Base-by-base conservation (phyloP, 2,113 vertebrate genomes). In the Columba janthina region DNA sequence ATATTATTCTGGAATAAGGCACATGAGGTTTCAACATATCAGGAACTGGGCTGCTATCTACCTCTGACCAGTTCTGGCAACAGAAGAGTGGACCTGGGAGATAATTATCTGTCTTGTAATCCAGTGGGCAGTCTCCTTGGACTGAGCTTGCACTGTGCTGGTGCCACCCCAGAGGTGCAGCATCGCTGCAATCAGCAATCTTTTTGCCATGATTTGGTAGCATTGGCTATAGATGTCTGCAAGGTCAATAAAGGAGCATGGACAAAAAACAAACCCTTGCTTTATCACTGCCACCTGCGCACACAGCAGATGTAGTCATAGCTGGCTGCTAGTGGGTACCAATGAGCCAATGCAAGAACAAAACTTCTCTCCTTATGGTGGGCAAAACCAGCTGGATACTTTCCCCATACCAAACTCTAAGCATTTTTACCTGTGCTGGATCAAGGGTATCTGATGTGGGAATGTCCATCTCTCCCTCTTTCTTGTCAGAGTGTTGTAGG, bases 61-160 rank as follows among this genome's bases (percentile, higher is more conserved):
- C 38, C 22, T 50, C 42, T 28, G 29, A 48, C 6, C 31, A 69
- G 14, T 74, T 62, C 75, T 50, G 54, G 62, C 75, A 74, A 17
- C 31, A 69, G n/a, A 61, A 53, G 24, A 31, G 17, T 31, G 58
- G 14, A 32, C 26, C 19, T 32, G 29, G 18, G 26, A 46, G n/a
- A n/a, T 72, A 48, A 67, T 42, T 28, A 56, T 12, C 26, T 62
- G 32, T 48, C 34, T 26, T 50, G 24, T 17, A 31, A 34, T 42
- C 42, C 34, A 54, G 21, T 0, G 0, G 75, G 18, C 58, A 64
- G 24, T 29, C 40, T 40, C 13, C 15, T 20, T 34, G 24, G 28
- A 50, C 54, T 29, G 12, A 75, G 14, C 24, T 29, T 3, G 1
- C 25, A 22, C 25, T 12, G 21, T 28, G 46, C 36, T 0, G 0